phyloP scores from a whole-genome alignment of 92 coral and sea anemone genomes.

The Porites lobata region DNA sequence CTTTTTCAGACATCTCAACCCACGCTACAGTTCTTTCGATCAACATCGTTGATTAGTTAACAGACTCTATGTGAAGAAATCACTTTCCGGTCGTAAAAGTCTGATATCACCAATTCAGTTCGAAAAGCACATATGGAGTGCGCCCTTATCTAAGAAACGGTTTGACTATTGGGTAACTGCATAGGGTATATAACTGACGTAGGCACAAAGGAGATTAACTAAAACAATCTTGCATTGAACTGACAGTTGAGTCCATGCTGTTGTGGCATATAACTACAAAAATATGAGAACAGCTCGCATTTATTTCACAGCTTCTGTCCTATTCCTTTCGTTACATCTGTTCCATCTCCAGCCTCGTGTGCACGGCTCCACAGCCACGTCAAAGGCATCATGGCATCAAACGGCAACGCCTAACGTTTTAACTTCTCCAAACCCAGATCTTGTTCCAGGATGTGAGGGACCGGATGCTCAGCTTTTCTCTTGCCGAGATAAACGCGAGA shows the following conservation, averaged over 20 bases:
- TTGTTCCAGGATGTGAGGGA: neutral
- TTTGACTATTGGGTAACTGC: slow-evolving; percentile 15
- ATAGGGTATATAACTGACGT: neutral
- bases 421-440: no score
- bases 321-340: neutral
- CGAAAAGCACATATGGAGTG: neutral
- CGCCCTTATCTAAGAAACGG: slow-evolving; percentile 7
- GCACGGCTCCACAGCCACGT: slow-evolving; percentile 10
- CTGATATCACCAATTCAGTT: neutral
- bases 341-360: neutral
- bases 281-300: neutral
- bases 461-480: neutral
- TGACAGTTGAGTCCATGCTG: neutral
- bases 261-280: neutral
- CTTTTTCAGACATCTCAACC: no score
- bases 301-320: neutral
- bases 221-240: neutral
- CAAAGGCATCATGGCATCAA: slow-evolving; percentile 4
- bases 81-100: neutral
- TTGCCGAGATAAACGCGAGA: slow-evolving; percentile 40
- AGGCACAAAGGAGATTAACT: neutral
- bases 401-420: neutral
- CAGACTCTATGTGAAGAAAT: neutral
- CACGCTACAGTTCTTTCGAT: no score
- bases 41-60: neutral